phyloP scores from a whole-genome alignment of 2,888 invertebrate genomes.

The Patella caerulea region DNA sequence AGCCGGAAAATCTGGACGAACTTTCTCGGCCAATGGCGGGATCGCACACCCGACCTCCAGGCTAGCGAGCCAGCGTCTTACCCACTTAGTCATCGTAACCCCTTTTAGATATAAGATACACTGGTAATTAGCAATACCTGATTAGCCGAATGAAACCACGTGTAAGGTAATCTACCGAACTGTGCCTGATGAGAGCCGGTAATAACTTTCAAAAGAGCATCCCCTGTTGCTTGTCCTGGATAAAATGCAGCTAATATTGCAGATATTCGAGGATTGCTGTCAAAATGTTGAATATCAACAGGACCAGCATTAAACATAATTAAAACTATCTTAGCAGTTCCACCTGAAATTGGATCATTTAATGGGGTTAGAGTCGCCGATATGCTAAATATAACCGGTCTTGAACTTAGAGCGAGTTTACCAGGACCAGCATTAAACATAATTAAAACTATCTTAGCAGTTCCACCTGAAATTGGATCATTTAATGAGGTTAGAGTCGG shows the following conservation, averaged over 20 bases:
- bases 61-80: too few species aligned
- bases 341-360: background rate
- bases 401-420: slow-evolving; percentile 27
- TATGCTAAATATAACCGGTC: too few species aligned
- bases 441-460: slow-evolving; percentile 46
- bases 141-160: slow-evolving; percentile 55
- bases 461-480: background rate
- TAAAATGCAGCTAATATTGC: slow-evolving; percentile 62
- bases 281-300: slow-evolving; percentile 47
- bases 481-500: too few species aligned
- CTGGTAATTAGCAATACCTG: slow-evolving; percentile 26
- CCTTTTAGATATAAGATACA: too few species aligned
- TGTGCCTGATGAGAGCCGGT: slow-evolving; percentile 59
- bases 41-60: too few species aligned
- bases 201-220: slow-evolving; percentile 52
- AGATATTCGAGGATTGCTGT: slow-evolving; percentile 27
- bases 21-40: too few species aligned
- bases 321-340: slow-evolving; percentile 39
- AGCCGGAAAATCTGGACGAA: too few species aligned
- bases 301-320: slow-evolving; percentile 56
- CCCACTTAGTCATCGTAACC: too few species aligned
- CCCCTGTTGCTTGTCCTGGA: slow-evolving; percentile 64
- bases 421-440: slow-evolving; percentile 53
- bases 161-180: slow-evolving; percentile 63
- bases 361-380: too few species aligned